A percentile compares a stretch with the other conserved stretches of the same genome.
Conservation (phyloP, 2,113 vertebrate genomes). For the Sorex araneus region DNA sequence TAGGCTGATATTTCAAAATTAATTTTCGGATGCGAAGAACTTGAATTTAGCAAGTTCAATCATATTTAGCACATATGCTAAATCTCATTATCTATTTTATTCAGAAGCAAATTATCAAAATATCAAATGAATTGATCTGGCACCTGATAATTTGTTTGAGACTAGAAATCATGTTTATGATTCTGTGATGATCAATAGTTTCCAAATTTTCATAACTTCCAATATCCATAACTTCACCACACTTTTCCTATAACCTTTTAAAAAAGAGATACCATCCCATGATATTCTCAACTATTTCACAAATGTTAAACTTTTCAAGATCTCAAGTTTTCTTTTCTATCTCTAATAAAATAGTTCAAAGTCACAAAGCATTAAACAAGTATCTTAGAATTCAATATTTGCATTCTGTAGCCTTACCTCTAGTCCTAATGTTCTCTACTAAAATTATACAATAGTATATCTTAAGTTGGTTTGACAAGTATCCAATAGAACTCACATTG, state of each 20-base stretch:
- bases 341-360: neutral
- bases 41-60: neutral
- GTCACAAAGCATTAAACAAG: neutral
- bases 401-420: neutral
- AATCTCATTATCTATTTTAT: slow-evolving; percentile 3
- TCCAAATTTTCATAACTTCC: no score
- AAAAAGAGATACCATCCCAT: neutral
- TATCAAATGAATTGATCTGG: neutral
- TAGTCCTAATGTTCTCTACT: neutral
- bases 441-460: neutral
- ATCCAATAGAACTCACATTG: neutral
- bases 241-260: neutral
- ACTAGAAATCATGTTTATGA: neutral
- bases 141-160: neutral
- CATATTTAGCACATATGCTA: neutral
- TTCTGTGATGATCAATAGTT: neutral
- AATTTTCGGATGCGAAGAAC: neutral
- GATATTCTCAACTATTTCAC: slow-evolving; percentile 20
- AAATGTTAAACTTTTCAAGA: neutral
- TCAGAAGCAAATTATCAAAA: slow-evolving; percentile 6
- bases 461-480: slow-evolving; percentile 19
- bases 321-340: neutral
- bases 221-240: neutral
- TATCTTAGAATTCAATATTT: neutral
- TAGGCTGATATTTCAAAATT: neutral